Conservation (phyloP, 2,113 vertebrate genomes). For the Scytalopus superciliaris region DNA sequence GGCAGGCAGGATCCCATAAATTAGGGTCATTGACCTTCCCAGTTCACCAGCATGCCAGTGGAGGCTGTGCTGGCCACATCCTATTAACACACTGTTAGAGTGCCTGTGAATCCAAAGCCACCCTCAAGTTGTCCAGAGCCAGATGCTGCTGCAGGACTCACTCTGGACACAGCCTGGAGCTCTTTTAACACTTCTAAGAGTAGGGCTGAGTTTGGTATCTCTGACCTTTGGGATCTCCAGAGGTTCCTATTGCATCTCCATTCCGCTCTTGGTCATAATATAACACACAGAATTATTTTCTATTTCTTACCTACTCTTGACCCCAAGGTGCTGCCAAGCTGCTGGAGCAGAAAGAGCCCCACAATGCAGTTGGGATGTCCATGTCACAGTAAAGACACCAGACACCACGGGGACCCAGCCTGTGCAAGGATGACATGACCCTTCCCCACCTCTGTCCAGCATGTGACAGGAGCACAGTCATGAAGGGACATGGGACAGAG, state of each 20-base stretch:
- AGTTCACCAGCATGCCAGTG: not conserved
- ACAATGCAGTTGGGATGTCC: not conserved
- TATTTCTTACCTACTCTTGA: not conserved
- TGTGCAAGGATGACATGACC: not conserved
- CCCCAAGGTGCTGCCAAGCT: not conserved
- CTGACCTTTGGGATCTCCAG: not conserved
- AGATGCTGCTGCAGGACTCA: not conserved
- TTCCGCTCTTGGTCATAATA: not conserved
- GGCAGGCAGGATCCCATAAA: not conserved
- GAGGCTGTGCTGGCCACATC: not conserved
- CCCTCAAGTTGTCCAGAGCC: not conserved
- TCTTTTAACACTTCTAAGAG: not conserved
- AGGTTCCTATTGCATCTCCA: not conserved
- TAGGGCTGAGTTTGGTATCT: not conserved
- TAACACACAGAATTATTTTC: not conserved
- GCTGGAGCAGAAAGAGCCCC: not conserved
- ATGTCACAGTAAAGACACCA: fast-evolving
- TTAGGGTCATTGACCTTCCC: not conserved
- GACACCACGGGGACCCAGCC: fast-evolving
- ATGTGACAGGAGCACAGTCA: not conserved
- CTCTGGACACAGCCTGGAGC: not conserved
- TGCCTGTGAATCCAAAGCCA: not conserved
- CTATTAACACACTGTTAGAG: fast-evolving
- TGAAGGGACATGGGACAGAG: not conserved
- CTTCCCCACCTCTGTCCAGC: not conserved